These are phyloP conservation scores for Sminthurinus aureus DNA, from an alignment of 2,888 invertebrate species.

Conservation along the genomic window DNA sequence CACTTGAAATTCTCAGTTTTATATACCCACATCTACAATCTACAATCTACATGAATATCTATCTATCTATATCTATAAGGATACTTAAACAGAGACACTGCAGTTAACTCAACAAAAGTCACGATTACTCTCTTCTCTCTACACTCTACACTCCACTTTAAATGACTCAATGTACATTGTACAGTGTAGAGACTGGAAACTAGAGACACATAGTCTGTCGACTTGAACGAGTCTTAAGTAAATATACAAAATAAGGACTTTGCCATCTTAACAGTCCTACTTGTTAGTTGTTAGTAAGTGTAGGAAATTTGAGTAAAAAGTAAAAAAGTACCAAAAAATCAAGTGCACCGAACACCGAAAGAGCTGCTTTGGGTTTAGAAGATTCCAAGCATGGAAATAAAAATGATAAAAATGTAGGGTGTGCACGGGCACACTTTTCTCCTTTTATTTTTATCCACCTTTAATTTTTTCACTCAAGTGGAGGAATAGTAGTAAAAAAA, in stretches of 20 bases:
- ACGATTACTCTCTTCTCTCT: not conserved
- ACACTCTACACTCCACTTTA: not conserved
- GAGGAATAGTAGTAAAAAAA: no score
- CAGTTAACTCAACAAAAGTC: not conserved
- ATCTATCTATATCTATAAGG: not conserved
- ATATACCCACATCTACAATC: no score
- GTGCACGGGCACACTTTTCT: no score
- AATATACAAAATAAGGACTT: not conserved
- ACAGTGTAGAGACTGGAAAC: not conserved
- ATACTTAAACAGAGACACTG: not conserved
- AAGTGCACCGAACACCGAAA: not conserved
- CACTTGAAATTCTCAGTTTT: not conserved
- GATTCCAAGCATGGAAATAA: not conserved
- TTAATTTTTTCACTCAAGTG: no score
- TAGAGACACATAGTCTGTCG: not conserved
- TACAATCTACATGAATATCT: no score
- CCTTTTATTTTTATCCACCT: no score
- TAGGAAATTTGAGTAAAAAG: not conserved
- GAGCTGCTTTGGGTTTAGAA: not conserved
- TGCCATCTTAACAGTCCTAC: not conserved
- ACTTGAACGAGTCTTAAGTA: not conserved
- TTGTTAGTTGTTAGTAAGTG: no score
- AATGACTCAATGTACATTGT: not conserved
- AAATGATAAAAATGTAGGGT: not conserved
- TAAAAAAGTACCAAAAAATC: constrained; percentile 3